Conservation (phyloP, 2,113 vertebrate species). For the Pteropus alecto region DNA sequence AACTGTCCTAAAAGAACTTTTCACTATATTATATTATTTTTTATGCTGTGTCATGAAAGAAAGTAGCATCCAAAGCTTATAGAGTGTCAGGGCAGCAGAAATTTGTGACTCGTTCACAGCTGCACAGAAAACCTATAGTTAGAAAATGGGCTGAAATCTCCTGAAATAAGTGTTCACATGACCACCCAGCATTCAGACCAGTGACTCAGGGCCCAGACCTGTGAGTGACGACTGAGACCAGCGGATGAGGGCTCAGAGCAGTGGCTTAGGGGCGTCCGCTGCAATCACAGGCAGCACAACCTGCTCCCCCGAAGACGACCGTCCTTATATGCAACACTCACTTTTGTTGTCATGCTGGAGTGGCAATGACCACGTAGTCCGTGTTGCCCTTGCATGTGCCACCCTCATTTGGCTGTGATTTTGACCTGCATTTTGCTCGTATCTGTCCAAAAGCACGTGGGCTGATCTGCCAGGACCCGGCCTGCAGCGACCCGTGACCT, state of each 20-base stretch:
- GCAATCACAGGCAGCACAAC: too few relatives aligned
- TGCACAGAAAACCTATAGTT: background rate
- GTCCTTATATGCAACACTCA: background rate
- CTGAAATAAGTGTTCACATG: background rate
- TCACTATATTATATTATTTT: too few relatives aligned
- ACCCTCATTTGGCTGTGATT: background rate
- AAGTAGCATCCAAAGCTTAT: background rate
- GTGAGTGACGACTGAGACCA: background rate
- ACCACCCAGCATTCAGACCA: background rate
- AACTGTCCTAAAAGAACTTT: too few relatives aligned
- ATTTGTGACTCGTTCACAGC: background rate
- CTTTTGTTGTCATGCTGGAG: background rate
- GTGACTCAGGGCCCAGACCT: background rate
- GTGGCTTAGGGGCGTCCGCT: too few relatives aligned
- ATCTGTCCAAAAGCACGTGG: fast-evolving
- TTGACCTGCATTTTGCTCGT: too few relatives aligned
- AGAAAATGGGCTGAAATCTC: background rate
- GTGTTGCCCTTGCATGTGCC: background rate
- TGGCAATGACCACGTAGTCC: background rate
- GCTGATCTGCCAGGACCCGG: too few relatives aligned
- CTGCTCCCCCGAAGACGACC: background rate
- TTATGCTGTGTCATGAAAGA: too few relatives aligned
- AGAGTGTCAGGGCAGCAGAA: background rate
- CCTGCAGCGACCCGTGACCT: too few relatives aligned
- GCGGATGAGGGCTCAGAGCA: too few relatives aligned